Conservation (phyloP, 2,113 vertebrate species). For the Leptosomus discolor region DNA sequence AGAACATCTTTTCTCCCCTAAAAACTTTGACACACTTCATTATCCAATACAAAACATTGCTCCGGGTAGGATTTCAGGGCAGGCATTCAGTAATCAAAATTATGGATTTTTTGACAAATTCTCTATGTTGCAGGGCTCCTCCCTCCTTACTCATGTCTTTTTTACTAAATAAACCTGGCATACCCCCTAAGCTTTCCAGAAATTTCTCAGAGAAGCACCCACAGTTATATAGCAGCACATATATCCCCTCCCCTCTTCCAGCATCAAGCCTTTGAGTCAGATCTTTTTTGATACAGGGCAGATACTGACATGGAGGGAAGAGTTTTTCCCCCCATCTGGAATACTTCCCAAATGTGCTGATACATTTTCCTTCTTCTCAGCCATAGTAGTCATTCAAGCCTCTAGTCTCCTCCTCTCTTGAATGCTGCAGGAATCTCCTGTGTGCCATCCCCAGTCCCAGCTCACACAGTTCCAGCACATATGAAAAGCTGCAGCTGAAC, state of each 20-base stretch:
- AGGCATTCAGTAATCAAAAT: constrained; percentile 11
- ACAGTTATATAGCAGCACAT: neutral
- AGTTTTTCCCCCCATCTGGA: neutral
- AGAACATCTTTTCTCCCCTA: constrained; percentile 24
- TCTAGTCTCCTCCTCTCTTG: neutral
- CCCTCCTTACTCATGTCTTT: neutral
- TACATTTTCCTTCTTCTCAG: neutral
- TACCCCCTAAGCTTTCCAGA: neutral
- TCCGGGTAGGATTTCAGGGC: neutral
- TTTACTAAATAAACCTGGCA: neutral
- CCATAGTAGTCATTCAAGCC: neutral
- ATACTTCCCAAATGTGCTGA: neutral
- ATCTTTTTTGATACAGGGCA: neutral
- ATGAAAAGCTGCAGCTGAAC: neutral
- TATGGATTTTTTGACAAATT: neutral
- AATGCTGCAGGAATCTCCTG: neutral
- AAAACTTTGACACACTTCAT: constrained; percentile 40
- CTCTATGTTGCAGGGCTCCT: neutral
- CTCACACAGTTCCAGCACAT: neutral
- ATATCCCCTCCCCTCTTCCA: neutral
- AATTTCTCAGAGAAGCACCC: neutral
- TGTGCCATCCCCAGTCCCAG: neutral
- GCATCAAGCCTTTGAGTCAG: neutral
- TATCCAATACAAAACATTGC: constrained; percentile 24
- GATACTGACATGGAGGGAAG: neutral